These are phyloP conservation scores for Neoaliturus tenellus DNA, from an alignment of 2,888 invertebrate genomes.

Conservation along the genomic window DNA sequence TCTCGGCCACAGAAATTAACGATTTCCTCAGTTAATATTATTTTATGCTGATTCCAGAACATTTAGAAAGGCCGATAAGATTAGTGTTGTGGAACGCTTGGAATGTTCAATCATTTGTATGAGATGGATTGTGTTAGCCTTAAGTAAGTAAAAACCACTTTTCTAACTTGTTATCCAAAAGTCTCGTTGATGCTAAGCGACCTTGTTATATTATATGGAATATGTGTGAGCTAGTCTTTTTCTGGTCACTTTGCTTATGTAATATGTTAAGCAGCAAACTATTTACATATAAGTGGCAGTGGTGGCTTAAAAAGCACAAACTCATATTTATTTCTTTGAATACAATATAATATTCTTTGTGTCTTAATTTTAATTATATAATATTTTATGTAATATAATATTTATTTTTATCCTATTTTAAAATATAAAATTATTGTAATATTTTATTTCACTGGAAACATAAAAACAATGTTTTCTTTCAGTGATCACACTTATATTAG, in stretches of 20 bases:
- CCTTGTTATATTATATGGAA: not conserved
- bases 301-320: not conserved
- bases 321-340: too few relatives aligned
- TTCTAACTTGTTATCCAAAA: not conserved
- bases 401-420: too few relatives aligned
- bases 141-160: not conserved
- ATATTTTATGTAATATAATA: too few relatives aligned
- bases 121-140: conserved; percentile 9
- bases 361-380: too few relatives aligned
- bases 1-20: conserved; percentile 70
- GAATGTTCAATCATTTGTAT: not conserved
- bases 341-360: too few relatives aligned
- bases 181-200: not conserved
- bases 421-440: too few relatives aligned
- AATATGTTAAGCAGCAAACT: not conserved
- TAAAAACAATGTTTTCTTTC: too few relatives aligned
- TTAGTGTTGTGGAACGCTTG: not conserved
- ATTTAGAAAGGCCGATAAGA: not conserved
- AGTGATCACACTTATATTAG: too few relatives aligned
- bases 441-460: too few relatives aligned
- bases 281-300: conserved; percentile 10
- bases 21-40: conserved; percentile 70
- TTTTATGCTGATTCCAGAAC: not conserved
- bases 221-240: conserved; percentile 35
- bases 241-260: conserved; percentile 42